Evolutionary conservation across 2,888 invertebrate species (phyloP).

Genomic region (Eurytoma californica): DNA sequence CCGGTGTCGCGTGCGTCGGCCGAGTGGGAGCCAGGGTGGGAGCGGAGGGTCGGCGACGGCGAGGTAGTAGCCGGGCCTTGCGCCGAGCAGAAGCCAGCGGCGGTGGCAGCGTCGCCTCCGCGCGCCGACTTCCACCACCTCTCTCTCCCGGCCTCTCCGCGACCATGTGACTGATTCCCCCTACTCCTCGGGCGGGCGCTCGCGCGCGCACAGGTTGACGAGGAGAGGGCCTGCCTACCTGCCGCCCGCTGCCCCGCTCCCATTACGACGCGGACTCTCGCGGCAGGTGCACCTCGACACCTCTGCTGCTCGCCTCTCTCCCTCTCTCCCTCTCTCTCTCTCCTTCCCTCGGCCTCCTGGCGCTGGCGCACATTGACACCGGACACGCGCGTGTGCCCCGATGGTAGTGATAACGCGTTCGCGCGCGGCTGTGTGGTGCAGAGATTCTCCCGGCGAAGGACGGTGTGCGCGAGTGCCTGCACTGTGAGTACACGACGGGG

Average conservation of each 20-base stretch:
- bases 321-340: slow-evolving; percentile 60
- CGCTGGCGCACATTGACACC: slow-evolving; percentile 1
- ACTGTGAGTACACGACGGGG: too few relatives aligned
- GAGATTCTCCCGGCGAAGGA: too few relatives aligned
- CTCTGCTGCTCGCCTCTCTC: slow-evolving; percentile 67
- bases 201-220: slow-evolving; percentile 61
- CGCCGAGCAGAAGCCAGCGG: background rate
- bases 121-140: slow-evolving; percentile 38
- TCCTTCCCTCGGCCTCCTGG: slow-evolving; percentile 3
- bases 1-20: background rate
- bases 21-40: too few relatives aligned
- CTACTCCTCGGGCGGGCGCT: slow-evolving; percentile 59
- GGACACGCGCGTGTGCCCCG: slow-evolving; percentile 5
- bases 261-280: slow-evolving; percentile 75
- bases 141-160: slow-evolving; percentile 13
- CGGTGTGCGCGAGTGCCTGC: too few relatives aligned
- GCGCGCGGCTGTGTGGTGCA: too few relatives aligned
- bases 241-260: slow-evolving; percentile 74
- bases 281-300: slow-evolving; percentile 73
- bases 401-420: too few relatives aligned
- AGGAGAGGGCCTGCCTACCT: slow-evolving; percentile 66
- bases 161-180: slow-evolving; percentile 75
- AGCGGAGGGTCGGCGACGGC: too few relatives aligned
- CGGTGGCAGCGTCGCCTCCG: background rate
- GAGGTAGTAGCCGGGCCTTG: background rate